Conservation (phyloP, 2,888 invertebrate genomes). For the Nemurella pictetii region DNA sequence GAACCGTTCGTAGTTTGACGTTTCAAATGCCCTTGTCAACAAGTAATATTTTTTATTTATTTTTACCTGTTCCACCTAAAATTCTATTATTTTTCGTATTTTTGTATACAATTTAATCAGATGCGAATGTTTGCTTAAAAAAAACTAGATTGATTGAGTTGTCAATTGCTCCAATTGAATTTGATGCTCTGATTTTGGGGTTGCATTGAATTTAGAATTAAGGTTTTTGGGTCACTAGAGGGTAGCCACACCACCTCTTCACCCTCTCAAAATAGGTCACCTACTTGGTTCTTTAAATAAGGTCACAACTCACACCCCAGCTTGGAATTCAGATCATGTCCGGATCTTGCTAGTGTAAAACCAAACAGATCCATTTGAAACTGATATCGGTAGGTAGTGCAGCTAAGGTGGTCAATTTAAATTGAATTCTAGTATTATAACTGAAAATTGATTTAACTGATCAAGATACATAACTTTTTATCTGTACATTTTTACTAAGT, state of each 20-base stretch:
- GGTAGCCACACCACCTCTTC: neutral
- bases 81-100: neutral
- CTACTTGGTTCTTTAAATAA: neutral
- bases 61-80: neutral
- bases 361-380: no score
- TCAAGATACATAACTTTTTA: no score
- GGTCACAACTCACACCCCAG: neutral
- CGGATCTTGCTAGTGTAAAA: neutral
- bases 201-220: neutral
- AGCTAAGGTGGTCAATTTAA: no score
- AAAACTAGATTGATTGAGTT: neutral
- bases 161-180: neutral
- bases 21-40: neutral
- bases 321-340: neutral
- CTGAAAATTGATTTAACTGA: neutral
- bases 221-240: constrained; percentile 10
- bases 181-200: neutral
- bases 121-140: no score
- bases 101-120: no score
- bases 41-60: neutral
- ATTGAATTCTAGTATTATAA: no score
- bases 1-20: neutral
- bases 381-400: no score
- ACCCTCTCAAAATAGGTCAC: neutral
- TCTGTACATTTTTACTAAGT: neutral